Conservation (phyloP, 2,888 invertebrate genomes). For the Polydrusus pterygomalis region DNA sequence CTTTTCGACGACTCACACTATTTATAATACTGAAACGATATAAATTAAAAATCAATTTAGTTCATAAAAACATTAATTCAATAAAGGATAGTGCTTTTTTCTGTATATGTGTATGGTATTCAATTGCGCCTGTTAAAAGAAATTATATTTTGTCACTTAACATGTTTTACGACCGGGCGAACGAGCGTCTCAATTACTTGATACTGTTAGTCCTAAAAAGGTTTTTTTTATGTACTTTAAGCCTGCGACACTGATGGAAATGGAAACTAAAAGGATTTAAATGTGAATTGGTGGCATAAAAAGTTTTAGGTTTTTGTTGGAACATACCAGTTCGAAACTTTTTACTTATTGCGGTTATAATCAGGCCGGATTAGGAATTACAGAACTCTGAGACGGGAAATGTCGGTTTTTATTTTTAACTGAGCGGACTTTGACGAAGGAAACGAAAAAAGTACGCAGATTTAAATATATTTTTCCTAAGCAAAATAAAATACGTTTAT, state of each 20-base stretch:
- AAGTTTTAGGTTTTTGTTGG: constrained; percentile 48
- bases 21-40: too few relatives aligned
- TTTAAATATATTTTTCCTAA: constrained; percentile 20
- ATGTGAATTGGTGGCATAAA: constrained; percentile 41
- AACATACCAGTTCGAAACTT: constrained; percentile 45
- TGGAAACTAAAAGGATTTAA: constrained; percentile 47
- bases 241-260: constrained; percentile 29
- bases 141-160: too few relatives aligned
- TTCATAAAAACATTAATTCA: too few relatives aligned
- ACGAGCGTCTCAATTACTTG: too few relatives aligned
- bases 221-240: too few relatives aligned
- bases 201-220: too few relatives aligned
- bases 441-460: constrained; percentile 28
- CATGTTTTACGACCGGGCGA: too few relatives aligned
- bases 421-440: constrained; percentile 35
- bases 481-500: constrained; percentile 19
- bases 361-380: constrained; percentile 43
- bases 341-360: constrained; percentile 52
- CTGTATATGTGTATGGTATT: too few relatives aligned
- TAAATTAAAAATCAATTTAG: too few relatives aligned
- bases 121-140: too few relatives aligned
- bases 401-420: constrained; percentile 40
- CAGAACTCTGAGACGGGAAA: constrained; percentile 41
- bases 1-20: too few relatives aligned
- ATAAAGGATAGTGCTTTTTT: too few relatives aligned